Evolutionary conservation across 1,140 invertebrate genomes (phyloP).

Genomic region (Microplitis mediator): DNA sequence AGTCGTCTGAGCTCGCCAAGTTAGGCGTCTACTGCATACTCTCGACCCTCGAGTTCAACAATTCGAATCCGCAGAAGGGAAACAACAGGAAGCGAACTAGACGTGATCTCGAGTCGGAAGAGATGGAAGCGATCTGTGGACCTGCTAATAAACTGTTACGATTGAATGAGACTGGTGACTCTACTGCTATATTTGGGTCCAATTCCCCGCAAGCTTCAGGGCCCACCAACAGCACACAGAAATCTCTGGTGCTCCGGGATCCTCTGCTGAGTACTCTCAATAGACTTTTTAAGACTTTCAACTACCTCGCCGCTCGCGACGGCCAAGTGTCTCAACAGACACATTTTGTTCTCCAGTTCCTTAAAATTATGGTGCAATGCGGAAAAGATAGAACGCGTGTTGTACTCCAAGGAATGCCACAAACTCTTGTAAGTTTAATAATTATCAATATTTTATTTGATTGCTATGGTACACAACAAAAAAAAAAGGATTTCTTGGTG

Average conservation of each 20-base stretch:
- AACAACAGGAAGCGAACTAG: conserved; percentile 67
- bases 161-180: conserved; percentile 68
- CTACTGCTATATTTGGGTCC: conserved; percentile 62
- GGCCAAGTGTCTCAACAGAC: conserved; percentile 81
- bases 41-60: conserved; percentile 72
- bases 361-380: conserved; percentile 81
- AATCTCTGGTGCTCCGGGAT: conserved; percentile 64
- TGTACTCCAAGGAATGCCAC: conserved; percentile 82
- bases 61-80: conserved; percentile 58
- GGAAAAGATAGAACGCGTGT: conserved; percentile 75
- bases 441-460: not conserved
- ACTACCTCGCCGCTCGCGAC: conserved; percentile 75
- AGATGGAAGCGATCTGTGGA: conserved; percentile 64
- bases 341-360: conserved; percentile 83
- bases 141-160: conserved; percentile 69
- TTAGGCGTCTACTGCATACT: conserved; percentile 79
- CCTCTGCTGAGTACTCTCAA: conserved; percentile 68
- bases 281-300: conserved; percentile 74
- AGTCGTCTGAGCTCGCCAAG: conserved; percentile 75
- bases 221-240: conserved; percentile 52
- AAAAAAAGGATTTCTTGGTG: too few relatives aligned
- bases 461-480: too few relatives aligned
- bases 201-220: conserved; percentile 64
- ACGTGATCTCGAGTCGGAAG: conserved; percentile 68
- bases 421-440: conserved; percentile 65